A percentile compares a stretch with the other conserved stretches of the same genome.
Conservation (phyloP, 2,797 vertebrate genomes). For the Ctenopoma multispine region DNA sequence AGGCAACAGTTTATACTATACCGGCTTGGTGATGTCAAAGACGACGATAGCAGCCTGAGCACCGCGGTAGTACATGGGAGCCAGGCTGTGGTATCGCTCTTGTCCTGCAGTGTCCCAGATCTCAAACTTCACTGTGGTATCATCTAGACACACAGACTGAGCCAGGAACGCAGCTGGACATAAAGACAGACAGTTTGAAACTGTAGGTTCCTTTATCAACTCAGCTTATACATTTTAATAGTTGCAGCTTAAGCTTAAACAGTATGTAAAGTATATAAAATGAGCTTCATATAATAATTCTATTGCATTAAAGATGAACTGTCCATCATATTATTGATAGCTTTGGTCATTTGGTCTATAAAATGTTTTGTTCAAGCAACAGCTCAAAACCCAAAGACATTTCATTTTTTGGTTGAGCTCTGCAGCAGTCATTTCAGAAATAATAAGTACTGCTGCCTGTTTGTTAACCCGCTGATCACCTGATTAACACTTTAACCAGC, state of each 20-base stretch:
- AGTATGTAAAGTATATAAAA: no score
- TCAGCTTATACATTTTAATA: no score
- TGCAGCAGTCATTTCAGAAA: no score
- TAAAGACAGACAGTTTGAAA: background rate
- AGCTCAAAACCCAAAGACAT: background rate
- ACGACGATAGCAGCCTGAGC: slow-evolving; percentile 90
- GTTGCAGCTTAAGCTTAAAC: no score
- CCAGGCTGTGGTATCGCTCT: slow-evolving; percentile 90
- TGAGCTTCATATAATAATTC: no score
- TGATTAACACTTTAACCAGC: background rate
- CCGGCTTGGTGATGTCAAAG: slow-evolving; percentile 90
- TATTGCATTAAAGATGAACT: no score
- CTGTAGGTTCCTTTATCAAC: background rate
- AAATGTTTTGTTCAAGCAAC: no score
- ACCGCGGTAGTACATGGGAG: slow-evolving; percentile 91
- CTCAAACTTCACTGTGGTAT: slow-evolving; percentile 91
- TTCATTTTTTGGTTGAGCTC: background rate
- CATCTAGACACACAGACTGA: slow-evolving; percentile 89
- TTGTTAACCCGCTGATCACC: background rate
- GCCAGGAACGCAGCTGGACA: slow-evolving; percentile 87
- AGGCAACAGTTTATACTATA: slow-evolving; percentile 35
- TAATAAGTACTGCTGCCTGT: no score
- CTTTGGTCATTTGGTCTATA: no score
- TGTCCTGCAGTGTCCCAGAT: slow-evolving; percentile 92
- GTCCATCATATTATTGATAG: no score